These are phyloP conservation scores for Encarsia formosa DNA, from an alignment of 2,888 invertebrate species.

Conservation along the genomic window DNA sequence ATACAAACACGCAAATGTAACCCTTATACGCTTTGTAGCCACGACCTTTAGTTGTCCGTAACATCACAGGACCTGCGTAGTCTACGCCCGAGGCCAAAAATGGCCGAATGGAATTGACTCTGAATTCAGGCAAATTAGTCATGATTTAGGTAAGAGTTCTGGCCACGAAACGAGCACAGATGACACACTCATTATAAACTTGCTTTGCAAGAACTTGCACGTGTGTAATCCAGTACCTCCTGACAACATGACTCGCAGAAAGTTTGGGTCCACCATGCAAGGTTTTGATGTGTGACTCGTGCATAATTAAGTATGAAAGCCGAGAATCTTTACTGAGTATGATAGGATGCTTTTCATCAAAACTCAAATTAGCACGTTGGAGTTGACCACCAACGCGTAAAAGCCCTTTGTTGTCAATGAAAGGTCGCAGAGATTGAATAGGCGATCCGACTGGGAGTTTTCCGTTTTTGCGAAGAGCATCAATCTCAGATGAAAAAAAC, in stretches of 20 bases:
- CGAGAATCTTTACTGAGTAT: background rate
- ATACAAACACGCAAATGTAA: slow-evolving; percentile 15
- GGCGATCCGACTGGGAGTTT: too few species aligned
- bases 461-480: too few species aligned
- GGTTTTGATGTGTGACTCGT: background rate
- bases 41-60: slow-evolving; percentile 13
- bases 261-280: background rate
- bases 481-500: too few species aligned
- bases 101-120: background rate
- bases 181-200: background rate
- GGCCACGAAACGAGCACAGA: background rate
- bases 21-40: slow-evolving; percentile 15
- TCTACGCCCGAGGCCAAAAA: slow-evolving; percentile 9
- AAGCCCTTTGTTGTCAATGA: background rate
- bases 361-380: background rate
- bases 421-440: background rate
- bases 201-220: background rate
- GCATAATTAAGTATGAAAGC: background rate
- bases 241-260: background rate
- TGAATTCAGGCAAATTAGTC: slow-evolving; percentile 7
- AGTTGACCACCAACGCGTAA: background rate
- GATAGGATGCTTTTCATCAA: background rate
- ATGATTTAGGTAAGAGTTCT: background rate
- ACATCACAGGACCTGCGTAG: slow-evolving; percentile 18
- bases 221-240: background rate